Evolutionary conservation across 2,888 invertebrate species (phyloP), one percentile per base, ranked within the genome.

Genomic region (Monochamus alternatus): DNA sequence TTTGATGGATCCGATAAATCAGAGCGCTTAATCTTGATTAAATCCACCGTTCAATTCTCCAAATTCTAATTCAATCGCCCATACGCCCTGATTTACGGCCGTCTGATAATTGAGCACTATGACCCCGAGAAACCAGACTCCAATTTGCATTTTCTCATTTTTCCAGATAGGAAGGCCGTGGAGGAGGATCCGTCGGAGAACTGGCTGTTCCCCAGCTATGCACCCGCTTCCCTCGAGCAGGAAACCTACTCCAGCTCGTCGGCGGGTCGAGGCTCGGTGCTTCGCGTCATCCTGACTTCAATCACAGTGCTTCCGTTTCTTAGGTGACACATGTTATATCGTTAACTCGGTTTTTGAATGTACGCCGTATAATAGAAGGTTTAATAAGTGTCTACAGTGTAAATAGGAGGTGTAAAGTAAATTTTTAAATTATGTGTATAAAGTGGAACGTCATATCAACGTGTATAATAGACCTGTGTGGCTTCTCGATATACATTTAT

Each of bases 121-220:
- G 10, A 47, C 10, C 47, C 9, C 9, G 10, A 47, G 47, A 47
- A 47, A 47, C 12, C 3, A 12, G 31, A 31, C 9, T 43, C 65
- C 8, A 32, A 32, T 59, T 22, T 59, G 43, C 44, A 59, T 59
- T 68, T 59, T 68, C 31, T 44, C 31, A 43, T 63, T 71, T 74
- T 78, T 78, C n/a, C 78, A 84, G 84, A 79, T 74, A 79, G 75
- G 51, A 78, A 74, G 63, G 74, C 75, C 60, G 75, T 78, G 75
- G 80, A 85, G 79, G 85, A 85, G 74, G 86, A 87, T 74, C 85
- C 84, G 52, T 82, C 85, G 12, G 87, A 87, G 75, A 86, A 87
- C 81, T 87, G 86, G 87, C 77, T 87, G 62, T 86, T 85, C 77
- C 87, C 87, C 14, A 87, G 87, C 81, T 86, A 86, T 22, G 87